Percentiles rank a stretch among this genome's conserved stretches.
Evolutionary conservation across 2,113 vertebrate species (phyloP).

Genomic region (Indicator indicator): DNA sequence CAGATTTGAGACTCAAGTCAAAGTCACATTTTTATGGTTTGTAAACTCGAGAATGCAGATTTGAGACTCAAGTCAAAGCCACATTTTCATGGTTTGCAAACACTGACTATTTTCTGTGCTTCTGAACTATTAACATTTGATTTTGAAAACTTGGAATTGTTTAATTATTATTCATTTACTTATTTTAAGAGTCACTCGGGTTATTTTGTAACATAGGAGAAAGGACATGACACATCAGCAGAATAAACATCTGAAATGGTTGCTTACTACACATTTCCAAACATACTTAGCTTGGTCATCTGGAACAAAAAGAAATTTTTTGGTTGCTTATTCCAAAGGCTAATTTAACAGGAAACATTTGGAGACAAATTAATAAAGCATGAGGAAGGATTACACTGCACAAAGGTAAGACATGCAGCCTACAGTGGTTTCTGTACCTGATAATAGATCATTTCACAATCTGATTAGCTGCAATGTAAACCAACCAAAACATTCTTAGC

Average conservation of each 20-base stretch:
- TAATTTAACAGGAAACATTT: neutral
- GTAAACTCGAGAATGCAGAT: neutral
- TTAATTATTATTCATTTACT: neutral
- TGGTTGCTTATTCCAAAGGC: neutral
- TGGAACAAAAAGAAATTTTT: neutral
- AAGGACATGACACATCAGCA: neutral
- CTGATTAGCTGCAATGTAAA: neutral
- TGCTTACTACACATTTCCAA: neutral
- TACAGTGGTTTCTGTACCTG: neutral
- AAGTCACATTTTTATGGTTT: neutral
- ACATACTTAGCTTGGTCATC: neutral
- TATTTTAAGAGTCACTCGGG: neutral
- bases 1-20: neutral
- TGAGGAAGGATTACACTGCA: neutral
- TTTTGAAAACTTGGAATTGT: neutral
- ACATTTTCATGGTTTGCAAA: neutral
- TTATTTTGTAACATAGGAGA: neutral
- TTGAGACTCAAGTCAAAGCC: neutral
- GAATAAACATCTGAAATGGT: neutral
- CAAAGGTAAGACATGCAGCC: rapidly evolving
- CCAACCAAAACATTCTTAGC: neutral
- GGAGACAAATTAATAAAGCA: neutral
- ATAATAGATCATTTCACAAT: neutral
- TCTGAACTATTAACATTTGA: neutral
- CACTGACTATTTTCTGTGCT: neutral